A percentile compares a stretch with the other conserved stretches of the same genome.
Conservation (phyloP, 2,797 vertebrate species). For the Typhlichthys eigenmanni region DNA sequence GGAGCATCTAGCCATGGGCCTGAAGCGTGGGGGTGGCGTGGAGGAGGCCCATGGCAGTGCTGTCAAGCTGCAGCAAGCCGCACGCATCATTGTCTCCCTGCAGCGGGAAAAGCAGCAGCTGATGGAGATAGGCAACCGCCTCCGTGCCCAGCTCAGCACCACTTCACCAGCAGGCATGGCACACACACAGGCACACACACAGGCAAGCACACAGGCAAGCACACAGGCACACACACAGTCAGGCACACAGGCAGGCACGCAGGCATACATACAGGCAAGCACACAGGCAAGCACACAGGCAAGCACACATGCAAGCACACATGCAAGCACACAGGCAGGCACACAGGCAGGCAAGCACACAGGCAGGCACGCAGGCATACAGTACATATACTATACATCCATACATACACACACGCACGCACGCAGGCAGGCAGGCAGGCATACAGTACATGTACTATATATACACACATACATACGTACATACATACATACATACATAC, state of each 20-base stretch:
- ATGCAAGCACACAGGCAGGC: conserved; percentile 41
- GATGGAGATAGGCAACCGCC: conserved; percentile 85
- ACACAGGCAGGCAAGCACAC: not conserved
- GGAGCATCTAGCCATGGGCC: conserved; percentile 31
- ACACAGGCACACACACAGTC: too few relatives aligned
- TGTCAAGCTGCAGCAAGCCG: conserved; percentile 79
- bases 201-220: too few relatives aligned
- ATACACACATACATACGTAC: too few relatives aligned
- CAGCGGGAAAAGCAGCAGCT: conserved; percentile 84
- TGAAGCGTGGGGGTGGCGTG: conserved; percentile 12
- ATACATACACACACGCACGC: too few relatives aligned
- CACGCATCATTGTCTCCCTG: conserved; percentile 75
- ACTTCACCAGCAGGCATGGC: conserved; percentile 52
- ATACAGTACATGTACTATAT: not conserved
- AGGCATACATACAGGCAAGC: too few relatives aligned
- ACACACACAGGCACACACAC: not conserved
- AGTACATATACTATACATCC: too few relatives aligned
- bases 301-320: conserved; percentile 38
- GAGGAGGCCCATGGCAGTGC: conserved; percentile 13
- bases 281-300: not conserved
- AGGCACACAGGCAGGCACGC: too few relatives aligned
- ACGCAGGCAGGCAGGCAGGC: too few relatives aligned
- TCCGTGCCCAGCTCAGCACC: conserved; percentile 73
- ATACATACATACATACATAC: not conserved
- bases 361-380: too few relatives aligned